These are phyloP conservation scores for Drosophila insularis DNA, from an alignment of 1,140 invertebrate genomes.

Conservation along the genomic window DNA sequence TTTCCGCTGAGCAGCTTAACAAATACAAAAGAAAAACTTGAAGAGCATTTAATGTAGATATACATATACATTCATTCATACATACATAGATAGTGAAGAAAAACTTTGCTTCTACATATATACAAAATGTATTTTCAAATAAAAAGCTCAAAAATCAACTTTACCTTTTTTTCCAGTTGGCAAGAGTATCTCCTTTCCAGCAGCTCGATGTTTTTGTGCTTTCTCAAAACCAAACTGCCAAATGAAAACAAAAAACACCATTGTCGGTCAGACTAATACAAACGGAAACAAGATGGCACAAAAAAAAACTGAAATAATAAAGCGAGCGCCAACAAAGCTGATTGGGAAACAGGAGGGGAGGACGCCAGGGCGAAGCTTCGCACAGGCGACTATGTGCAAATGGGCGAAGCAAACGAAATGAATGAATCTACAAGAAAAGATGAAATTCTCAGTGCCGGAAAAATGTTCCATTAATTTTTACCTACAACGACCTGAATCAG, in stretches of 20 bases:
- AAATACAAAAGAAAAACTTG: background rate
- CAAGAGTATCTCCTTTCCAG: constrained; percentile 6
- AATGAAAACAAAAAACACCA: constrained; percentile 18
- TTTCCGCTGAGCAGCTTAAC: background rate
- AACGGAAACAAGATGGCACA: constrained; percentile 18
- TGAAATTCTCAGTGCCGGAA: constrained; percentile 55
- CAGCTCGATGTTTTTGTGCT: constrained; percentile 11
- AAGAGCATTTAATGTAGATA: background rate
- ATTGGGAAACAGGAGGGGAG: background rate
- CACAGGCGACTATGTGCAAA: constrained; percentile 15
- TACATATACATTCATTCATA: too few species aligned
- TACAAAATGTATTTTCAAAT: constrained; percentile 6
- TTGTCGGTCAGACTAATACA: constrained; percentile 18
- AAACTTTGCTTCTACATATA: constrained; percentile 4
- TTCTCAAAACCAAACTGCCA: background rate
- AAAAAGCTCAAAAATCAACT: constrained; percentile 16
- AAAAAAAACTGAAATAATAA: constrained; percentile 6
- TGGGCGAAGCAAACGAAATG: constrained; percentile 22
- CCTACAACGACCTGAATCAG: constrained; percentile 63
- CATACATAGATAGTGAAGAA: too few species aligned
- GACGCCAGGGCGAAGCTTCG: background rate
- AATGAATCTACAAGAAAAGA: constrained; percentile 44
- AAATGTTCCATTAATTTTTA: constrained; percentile 65
- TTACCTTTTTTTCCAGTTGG: background rate
- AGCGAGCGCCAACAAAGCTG: constrained; percentile 16